phyloP scores from a whole-genome alignment of 2,797 vertebrate species.

The Mionectes olivaceus region DNA sequence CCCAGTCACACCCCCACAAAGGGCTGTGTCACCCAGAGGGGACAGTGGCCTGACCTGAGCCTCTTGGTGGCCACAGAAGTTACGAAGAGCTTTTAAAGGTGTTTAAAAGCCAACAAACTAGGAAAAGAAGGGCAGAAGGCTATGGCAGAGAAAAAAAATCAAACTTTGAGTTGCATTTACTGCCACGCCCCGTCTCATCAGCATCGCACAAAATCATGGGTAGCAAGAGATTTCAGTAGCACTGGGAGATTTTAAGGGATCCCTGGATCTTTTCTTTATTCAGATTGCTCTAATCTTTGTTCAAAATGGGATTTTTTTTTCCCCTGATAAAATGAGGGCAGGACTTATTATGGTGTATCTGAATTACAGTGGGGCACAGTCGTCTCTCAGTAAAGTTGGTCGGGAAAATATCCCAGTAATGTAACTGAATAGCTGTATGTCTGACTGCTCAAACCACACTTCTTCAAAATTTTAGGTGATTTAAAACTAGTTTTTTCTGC shows the following conservation, averaged over 20 bases:
- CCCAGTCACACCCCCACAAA: background rate
- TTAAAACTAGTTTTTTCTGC: background rate
- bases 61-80: background rate
- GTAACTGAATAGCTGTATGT: background rate
- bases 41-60: background rate
- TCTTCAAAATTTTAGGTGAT: background rate
- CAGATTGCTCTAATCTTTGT: background rate
- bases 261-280: background rate
- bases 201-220: rapidly evolving
- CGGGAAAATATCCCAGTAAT: background rate
- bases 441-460: background rate
- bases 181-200: background rate
- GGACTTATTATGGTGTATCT: background rate
- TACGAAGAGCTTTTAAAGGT: background rate
- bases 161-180: background rate
- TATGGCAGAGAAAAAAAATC: background rate
- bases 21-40: background rate
- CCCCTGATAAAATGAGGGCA: background rate
- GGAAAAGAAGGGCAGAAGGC: background rate
- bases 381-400: background rate
- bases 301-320: background rate
- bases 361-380: background rate
- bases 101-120: rapidly evolving
- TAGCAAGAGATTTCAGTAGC: background rate
- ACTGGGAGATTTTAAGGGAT: background rate